phyloP scores from a whole-genome alignment of 2,797 vertebrate genomes.

The Myiotriccus ornatus region DNA sequence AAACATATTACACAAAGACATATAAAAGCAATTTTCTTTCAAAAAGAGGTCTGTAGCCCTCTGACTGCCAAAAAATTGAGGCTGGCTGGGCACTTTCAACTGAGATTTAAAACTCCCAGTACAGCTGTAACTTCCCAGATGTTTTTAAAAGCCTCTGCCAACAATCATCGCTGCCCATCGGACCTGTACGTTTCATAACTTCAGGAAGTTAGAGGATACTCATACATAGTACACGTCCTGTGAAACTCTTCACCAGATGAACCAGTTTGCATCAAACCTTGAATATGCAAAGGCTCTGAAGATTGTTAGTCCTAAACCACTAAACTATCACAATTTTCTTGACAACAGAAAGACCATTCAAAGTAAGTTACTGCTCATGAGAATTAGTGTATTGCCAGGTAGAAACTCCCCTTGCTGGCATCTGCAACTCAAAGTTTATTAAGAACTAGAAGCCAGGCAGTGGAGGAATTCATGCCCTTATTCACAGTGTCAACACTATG shows the following conservation, averaged over 20 bases:
- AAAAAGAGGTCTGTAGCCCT: neutral
- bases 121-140: conserved; percentile 28
- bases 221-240: neutral
- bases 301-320: neutral
- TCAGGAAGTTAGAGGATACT: neutral
- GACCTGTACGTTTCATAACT: neutral
- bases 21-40: conserved; percentile 37
- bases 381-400: neutral
- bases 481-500: neutral
- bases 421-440: neutral
- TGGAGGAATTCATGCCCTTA: neutral
- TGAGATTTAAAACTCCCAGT: conserved; percentile 34
- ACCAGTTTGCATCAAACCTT: neutral
- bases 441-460: neutral
- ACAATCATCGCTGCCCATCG: neutral
- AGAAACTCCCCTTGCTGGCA: neutral
- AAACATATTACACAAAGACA: neutral
- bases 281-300: neutral
- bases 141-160: conserved; percentile 41
- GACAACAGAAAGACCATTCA: neutral
- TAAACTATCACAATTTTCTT: neutral
- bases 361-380: neutral
- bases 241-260: neutral
- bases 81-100: conserved; percentile 17
- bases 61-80: neutral